Percentiles rank a stretch among this genome's conserved stretches.
Evolutionary conservation across 2,888 invertebrate species (phyloP).

Genomic region (Aphodius sticticus): DNA sequence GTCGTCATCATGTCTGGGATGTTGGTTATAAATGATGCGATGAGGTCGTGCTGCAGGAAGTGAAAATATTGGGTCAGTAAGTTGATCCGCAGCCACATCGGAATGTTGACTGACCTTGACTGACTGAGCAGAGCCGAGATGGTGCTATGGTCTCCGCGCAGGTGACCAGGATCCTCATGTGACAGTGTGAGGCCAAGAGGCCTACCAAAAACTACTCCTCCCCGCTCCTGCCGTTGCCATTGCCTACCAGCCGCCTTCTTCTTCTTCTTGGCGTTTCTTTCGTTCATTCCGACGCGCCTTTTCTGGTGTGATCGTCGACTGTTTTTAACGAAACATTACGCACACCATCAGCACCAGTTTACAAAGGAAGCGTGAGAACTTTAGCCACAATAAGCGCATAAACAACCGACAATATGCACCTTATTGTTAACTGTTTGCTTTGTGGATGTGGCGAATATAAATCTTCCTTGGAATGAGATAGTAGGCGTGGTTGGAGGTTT

Average conservation of each 20-base stretch:
- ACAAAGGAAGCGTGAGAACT: slow-evolving; percentile 4
- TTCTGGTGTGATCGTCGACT: neutral
- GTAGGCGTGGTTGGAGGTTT: too few relatives aligned
- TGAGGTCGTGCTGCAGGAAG: slow-evolving; percentile 48
- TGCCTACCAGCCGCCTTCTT: neutral
- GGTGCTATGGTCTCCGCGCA: neutral
- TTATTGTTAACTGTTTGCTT: neutral
- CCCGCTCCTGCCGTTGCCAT: neutral
- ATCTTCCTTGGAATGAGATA: neutral
- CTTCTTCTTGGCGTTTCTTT: neutral
- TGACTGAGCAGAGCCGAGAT: slow-evolving; percentile 35
- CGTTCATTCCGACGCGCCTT: neutral
- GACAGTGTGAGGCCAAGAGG: neutral
- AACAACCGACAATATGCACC: neutral
- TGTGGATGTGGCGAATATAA: neutral
- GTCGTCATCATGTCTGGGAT: neutral
- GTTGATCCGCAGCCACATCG: slow-evolving; percentile 49
- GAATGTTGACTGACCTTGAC: slow-evolving; percentile 55
- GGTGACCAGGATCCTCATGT: neutral
- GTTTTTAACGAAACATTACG: neutral
- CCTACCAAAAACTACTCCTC: neutral
- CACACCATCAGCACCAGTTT: neutral
- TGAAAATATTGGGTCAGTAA: slow-evolving; percentile 54
- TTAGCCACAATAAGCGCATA: neutral
- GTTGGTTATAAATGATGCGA: neutral